These are phyloP conservation scores for Microtus oregoni DNA, from an alignment of 2,113 vertebrate species.

Conservation along the genomic window DNA sequence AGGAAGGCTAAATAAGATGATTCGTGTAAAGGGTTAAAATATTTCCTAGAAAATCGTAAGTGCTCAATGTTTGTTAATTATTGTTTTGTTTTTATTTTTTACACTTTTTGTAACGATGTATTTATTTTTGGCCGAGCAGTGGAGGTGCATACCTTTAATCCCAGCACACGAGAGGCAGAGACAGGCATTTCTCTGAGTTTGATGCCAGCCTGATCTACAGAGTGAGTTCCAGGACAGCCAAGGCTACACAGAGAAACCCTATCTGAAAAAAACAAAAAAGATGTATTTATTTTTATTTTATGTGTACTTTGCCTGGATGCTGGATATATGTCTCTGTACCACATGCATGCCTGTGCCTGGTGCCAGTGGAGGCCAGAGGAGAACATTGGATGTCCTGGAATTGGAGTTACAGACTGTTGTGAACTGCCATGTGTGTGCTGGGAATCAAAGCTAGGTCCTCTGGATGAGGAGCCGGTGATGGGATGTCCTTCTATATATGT, in stretches of 20 bases:
- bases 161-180: too few species aligned
- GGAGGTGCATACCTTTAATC: too few species aligned
- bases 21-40: constrained; percentile 7
- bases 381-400: neutral
- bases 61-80: neutral
- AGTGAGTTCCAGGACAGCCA: too few species aligned
- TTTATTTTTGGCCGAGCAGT: neutral
- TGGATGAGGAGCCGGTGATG: neutral
- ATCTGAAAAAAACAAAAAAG: neutral
- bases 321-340: neutral
- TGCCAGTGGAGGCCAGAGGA: neutral
- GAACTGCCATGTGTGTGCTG: neutral
- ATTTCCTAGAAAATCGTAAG: neutral
- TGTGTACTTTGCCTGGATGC: neutral
- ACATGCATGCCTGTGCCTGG: neutral
- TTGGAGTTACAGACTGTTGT: neutral
- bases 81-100: neutral
- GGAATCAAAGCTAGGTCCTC: neutral
- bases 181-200: too few species aligned
- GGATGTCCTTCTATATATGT: too few species aligned
- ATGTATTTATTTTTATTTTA: neutral
- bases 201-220: too few species aligned
- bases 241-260: too few species aligned
- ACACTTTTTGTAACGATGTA: neutral
- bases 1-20: neutral